phyloP scores from a whole-genome alignment of 92 coral and sea anemone genomes.

The Anthopleura xanthogrammica region DNA sequence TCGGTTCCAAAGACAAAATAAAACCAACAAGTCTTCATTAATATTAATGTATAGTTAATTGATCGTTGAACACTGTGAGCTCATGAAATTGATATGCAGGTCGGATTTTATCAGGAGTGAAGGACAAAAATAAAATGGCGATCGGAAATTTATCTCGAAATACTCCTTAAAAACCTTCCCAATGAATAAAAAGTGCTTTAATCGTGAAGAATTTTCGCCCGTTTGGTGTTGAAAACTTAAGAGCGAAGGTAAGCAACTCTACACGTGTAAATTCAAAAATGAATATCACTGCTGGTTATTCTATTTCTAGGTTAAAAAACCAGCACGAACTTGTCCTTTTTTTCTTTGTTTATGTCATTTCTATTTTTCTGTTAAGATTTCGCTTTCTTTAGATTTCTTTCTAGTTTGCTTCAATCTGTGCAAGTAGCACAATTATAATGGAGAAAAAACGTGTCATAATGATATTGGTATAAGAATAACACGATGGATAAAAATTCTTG shows the following conservation, averaged over 20 bases:
- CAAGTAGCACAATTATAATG: neutral
- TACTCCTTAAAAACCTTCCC: neutral
- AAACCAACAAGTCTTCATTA: conserved; percentile 1
- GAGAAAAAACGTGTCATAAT: neutral
- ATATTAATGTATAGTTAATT: conserved; percentile 9
- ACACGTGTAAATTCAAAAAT: neutral
- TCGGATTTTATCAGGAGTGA: neutral
- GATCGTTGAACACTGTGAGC: conserved; percentile 11
- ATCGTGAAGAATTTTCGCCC: neutral
- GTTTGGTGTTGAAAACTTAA: neutral
- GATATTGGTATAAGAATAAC: neutral
- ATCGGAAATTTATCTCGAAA: neutral
- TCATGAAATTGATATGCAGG: conserved; percentile 29
- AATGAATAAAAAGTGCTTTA: neutral
- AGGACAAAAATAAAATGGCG: conserved; percentile 7
- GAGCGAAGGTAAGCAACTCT: neutral
- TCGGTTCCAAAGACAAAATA: neutral
- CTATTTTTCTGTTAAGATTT: too few relatives aligned
- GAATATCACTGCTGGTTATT: too few relatives aligned
- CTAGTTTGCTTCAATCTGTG: too few relatives aligned
- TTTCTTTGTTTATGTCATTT: too few relatives aligned
- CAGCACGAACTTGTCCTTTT: too few relatives aligned
- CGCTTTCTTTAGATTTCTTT: too few relatives aligned
- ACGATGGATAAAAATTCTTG: neutral
- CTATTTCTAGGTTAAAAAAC: too few relatives aligned